These are phyloP conservation scores for Harmothoe impar DNA, from an alignment of 2,888 invertebrate species.

Conservation along the genomic window DNA sequence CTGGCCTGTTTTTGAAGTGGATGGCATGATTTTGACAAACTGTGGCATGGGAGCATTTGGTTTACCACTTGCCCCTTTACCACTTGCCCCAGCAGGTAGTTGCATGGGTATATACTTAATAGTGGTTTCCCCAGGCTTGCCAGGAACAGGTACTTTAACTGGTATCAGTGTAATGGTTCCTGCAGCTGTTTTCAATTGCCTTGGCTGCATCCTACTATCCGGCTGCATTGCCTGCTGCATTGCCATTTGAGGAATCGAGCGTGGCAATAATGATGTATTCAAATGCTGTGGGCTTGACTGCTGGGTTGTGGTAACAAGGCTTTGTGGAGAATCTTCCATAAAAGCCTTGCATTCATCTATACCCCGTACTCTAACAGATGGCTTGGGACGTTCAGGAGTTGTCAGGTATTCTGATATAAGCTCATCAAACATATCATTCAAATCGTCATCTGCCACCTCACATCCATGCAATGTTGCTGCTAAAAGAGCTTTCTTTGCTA, in stretches of 20 bases:
- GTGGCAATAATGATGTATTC: slow-evolving; percentile 8
- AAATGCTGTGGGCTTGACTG: not conserved
- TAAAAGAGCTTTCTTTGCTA: slow-evolving; percentile 18
- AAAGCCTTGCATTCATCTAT: slow-evolving; percentile 41
- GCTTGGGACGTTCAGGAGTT: slow-evolving; percentile 43
- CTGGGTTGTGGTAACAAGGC: slow-evolving; percentile 47
- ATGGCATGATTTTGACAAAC: slow-evolving; percentile 34
- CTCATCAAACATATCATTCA: slow-evolving; percentile 60
- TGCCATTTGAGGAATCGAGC: not conserved
- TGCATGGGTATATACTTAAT: slow-evolving; percentile 55
- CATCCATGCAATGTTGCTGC: slow-evolving; percentile 51
- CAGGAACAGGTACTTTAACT: slow-evolving; percentile 53
- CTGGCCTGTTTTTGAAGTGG: not conserved
- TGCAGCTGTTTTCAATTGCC: not conserved
- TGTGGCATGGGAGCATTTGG: not conserved
- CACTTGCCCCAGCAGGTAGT: not conserved
- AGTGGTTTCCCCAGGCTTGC: slow-evolving; percentile 48
- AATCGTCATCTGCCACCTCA: slow-evolving; percentile 52
- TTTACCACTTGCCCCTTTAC: not conserved
- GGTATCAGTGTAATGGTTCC: slow-evolving; percentile 41
- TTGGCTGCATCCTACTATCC: not conserved
- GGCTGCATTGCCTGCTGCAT: too few relatives aligned
- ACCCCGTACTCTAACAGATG: slow-evolving; percentile 31
- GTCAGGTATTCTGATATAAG: slow-evolving; percentile 50
- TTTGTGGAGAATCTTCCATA: slow-evolving; percentile 46